Base-by-base conservation (phyloP, 2,888 invertebrate genomes). In the Lasioglossum malachurum region DNA sequence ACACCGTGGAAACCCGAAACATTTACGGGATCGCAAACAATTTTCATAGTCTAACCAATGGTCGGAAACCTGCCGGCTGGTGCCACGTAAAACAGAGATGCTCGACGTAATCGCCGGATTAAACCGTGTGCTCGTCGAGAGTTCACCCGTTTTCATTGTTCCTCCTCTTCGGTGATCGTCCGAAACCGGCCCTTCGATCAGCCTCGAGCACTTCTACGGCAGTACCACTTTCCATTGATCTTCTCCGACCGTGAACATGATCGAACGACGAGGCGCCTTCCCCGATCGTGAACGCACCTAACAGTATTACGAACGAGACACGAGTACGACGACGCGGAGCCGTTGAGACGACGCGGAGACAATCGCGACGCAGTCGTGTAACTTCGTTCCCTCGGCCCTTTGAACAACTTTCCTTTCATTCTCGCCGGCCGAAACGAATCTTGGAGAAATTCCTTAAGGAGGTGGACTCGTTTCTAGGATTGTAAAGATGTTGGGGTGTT, bases 271-370 rank as follows among this genome's bases (percentile, higher is more conserved):
- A 83, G 76, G 60, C 67, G 78, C 79, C 87, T 87, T 84, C 87
- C 80, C 83, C 60, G 87, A 72, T 80, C 78, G 79, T 49, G 38
- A 53, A 72, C 75, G 53, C 75, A 74, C 64, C 76, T 44, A 41
- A 83, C 88, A 86, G 88, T 88, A 80, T 83, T 88, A 80, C 53
- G 72, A 73, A 78, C 64, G 35, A 72, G 69, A 72, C 27, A 69
- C n/a, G 53, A 72, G 53, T 75, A 74, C 73, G 73, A 60, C 23
- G 57, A 71, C 23, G 81, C 75, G 80, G 72, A 72, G 78, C 44
- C 46, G 74, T 49, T 86, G 88, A 80, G 91, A 86, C 82, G 76
- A 75, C 73, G n/a, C 81, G 89, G 91, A 87, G 90, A 91, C 84
- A 82, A 85, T 83, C 78, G 84, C 89, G 85, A 80, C 90, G 84